These are phyloP conservation scores for Eira barbara DNA, from an alignment of 2,113 vertebrate genomes.

Conservation along the genomic window DNA sequence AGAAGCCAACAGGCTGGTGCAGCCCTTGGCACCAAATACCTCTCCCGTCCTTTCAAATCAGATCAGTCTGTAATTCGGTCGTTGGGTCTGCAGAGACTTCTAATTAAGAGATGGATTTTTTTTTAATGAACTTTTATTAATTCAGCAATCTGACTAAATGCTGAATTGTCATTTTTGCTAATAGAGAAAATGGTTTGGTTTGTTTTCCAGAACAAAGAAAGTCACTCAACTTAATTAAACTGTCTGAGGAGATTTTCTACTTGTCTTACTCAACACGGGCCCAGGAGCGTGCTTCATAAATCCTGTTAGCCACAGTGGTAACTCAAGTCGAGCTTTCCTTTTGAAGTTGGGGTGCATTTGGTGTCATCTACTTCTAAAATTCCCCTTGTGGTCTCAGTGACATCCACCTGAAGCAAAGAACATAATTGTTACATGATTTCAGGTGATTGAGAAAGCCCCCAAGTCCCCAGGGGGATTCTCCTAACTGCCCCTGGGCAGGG, in stretches of 20 bases:
- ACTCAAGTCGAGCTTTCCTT: not conserved
- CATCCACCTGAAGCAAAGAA: not conserved
- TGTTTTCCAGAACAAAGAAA: slow-evolving; percentile 67
- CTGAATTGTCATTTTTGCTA: slow-evolving; percentile 75
- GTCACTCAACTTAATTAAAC: slow-evolving; percentile 72
- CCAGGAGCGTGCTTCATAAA: not conserved
- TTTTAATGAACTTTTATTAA: slow-evolving; percentile 73
- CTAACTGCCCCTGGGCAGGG: not conserved
- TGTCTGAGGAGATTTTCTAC: slow-evolving; percentile 66
- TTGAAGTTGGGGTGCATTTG: not conserved
- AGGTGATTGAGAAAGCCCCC: not conserved
- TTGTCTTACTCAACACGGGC: slow-evolving; percentile 15
- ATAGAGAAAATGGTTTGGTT: slow-evolving; percentile 70
- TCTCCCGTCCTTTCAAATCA: not conserved
- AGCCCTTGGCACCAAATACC: not conserved
- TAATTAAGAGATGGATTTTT: slow-evolving; percentile 71
- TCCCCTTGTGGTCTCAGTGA: not conserved
- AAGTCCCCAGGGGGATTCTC: too few species aligned
- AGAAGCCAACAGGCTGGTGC: not conserved
- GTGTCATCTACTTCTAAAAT: not conserved
- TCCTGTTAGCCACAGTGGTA: not conserved
- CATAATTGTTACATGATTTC: not conserved
- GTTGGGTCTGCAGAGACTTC: slow-evolving; percentile 47
- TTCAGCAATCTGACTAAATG: slow-evolving; percentile 69
- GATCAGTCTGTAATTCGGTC: not conserved